A percentile compares a stretch with the other conserved stretches of the same genome.
Conservation (phyloP, 2,888 invertebrate genomes). For the Drosophila paramelanica region DNA sequence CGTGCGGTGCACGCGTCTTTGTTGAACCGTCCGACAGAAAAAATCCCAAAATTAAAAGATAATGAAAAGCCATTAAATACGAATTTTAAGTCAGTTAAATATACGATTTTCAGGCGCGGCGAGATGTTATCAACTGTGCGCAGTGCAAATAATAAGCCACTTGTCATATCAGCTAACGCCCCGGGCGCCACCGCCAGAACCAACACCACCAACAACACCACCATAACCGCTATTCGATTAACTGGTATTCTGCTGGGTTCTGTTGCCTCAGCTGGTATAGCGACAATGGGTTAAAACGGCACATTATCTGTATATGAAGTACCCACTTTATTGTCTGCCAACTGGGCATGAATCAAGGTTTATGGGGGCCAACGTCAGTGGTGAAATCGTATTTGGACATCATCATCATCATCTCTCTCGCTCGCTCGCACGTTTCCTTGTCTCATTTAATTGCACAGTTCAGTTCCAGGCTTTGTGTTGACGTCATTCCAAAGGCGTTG, state of each 20-base stretch:
- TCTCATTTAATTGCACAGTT: background rate
- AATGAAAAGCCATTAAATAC: constrained; percentile 72
- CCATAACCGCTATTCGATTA: constrained; percentile 3
- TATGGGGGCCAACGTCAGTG: constrained; percentile 41
- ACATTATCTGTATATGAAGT: constrained; percentile 39
- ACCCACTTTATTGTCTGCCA: constrained; percentile 57
- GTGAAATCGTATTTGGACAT: constrained; percentile 58
- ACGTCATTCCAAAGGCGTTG: constrained; percentile 56
- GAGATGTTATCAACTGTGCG: constrained; percentile 54
- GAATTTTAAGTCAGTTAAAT: constrained; percentile 70
- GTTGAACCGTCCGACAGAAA: constrained; percentile 23
- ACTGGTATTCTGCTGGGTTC: constrained; percentile 15
- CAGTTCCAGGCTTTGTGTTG: constrained; percentile 33
- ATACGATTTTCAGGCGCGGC: constrained; percentile 43
- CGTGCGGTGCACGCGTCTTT: constrained; percentile 31
- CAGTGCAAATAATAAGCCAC: constrained; percentile 54
- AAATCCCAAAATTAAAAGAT: constrained; percentile 48
- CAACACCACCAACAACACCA: background rate
- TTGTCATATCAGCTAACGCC: constrained; percentile 55
- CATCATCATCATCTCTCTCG: constrained; percentile 6
- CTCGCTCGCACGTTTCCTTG: constrained; percentile 4
- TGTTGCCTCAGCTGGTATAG: background rate
- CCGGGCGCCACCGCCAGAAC: constrained; percentile 11
- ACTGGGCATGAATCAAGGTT: constrained; percentile 70
- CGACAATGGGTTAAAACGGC: constrained; percentile 29